Evolutionary conservation across 2,888 invertebrate genomes (phyloP).

Genomic region (Aquatica leii): DNA sequence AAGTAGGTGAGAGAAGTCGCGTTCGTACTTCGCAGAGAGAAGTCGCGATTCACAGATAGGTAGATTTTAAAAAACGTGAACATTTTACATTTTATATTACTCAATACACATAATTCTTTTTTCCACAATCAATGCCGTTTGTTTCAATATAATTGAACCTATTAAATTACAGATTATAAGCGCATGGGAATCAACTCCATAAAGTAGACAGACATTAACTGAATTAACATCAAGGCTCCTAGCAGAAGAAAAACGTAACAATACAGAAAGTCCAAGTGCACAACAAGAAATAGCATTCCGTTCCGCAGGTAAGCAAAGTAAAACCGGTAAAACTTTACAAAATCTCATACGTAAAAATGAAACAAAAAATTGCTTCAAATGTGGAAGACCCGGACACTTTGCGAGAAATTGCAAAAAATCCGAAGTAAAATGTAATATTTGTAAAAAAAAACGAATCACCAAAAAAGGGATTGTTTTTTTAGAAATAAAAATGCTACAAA

Average conservation of each 20-base stretch:
- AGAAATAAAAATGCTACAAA: conserved; percentile 6
- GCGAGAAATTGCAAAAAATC: conserved; percentile 1
- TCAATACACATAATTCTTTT: no score
- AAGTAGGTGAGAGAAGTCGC: no score
- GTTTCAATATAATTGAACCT: no score
- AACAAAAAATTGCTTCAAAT: no score
- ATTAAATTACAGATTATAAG: neutral
- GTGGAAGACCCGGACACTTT: conserved; percentile 12
- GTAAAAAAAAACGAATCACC: conserved; percentile 10
- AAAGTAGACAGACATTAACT: neutral
- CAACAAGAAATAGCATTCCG: conserved; percentile 1
- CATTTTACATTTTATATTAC: no score
- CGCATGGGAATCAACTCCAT: neutral
- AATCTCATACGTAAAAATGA: neutral
- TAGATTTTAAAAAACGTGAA: no score
- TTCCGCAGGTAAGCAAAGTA: neutral
- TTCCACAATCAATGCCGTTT: no score
- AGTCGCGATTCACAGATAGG: no score
- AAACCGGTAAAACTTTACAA: neutral
- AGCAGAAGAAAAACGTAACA: neutral
- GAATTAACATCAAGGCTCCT: no score
- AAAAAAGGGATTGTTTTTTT: conserved; percentile 7
- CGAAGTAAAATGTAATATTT: conserved; percentile 7
- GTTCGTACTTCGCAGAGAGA: no score
- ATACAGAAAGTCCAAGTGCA: neutral